Evolutionary conservation across 2,888 invertebrate species (phyloP).

Genomic region (Morpho achilles): DNA sequence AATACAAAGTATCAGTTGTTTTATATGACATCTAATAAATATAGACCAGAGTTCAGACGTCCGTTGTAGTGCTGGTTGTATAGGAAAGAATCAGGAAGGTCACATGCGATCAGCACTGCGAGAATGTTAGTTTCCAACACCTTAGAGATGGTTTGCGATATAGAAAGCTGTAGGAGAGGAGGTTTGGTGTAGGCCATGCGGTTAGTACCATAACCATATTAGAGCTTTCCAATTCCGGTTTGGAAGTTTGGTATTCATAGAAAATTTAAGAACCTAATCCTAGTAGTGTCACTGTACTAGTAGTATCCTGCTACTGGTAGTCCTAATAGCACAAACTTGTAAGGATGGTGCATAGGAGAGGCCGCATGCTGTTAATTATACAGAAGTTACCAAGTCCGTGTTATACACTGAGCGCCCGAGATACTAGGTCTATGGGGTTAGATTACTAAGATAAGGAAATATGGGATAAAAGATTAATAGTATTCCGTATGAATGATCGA

Average conservation of each 20-base stretch:
- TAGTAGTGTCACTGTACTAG: no score
- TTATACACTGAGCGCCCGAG: constrained; percentile 8
- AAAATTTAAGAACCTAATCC: not conserved
- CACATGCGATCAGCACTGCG: constrained; percentile 52
- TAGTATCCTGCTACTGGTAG: not conserved
- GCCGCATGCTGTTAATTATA: constrained; percentile 54
- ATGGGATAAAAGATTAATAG: not conserved
- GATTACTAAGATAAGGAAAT: not conserved
- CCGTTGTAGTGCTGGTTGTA: constrained; percentile 39
- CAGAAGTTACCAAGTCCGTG: constrained; percentile 30
- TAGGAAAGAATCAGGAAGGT: constrained; percentile 53
- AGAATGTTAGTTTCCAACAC: constrained; percentile 53
- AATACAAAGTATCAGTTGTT: constrained; percentile 7
- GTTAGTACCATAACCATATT: constrained; percentile 46
- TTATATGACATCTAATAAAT: not conserved
- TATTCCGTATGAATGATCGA: no score
- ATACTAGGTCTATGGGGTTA: not conserved
- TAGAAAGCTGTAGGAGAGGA: constrained; percentile 41
- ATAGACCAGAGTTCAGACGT: not conserved
- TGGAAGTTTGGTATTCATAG: constrained; percentile 8
- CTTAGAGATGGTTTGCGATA: constrained; percentile 24
- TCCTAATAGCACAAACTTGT: constrained; percentile 41
- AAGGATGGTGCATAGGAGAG: constrained; percentile 54
- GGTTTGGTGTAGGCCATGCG: constrained; percentile 48
- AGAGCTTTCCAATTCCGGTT: constrained; percentile 37